Evolutionary conservation across 2,888 invertebrate species (phyloP), one percentile per base, ranked within the genome.

Genomic region (Caenorhabditis sp.): DNA sequence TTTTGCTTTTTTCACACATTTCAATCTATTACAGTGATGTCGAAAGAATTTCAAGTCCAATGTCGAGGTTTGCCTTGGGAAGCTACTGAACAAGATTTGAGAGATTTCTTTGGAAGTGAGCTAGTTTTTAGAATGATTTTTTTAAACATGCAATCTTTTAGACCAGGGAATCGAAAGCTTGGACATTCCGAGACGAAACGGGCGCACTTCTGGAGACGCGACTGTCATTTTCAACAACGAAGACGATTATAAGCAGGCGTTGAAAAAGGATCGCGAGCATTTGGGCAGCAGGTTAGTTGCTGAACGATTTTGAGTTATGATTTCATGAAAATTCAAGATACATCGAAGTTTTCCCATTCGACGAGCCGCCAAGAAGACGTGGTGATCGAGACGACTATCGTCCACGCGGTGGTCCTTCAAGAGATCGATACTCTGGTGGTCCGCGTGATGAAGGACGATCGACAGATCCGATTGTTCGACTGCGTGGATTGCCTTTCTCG

Each of bases 191-290:
- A 76, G 51, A 38, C 41, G 85, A 44, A 81, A 85, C 49, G 86
- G 86, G 24, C 79, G 81, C 12, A 82, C 87, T 12, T 24, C 38
- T 8, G 87, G 87, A 2, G 86, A 86, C 26, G 87, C 80, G 0
- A 70, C 70, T 24, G 81, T 87, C 38, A 49, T 66, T 12, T 87
- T 86, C 49, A 66, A 35, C 56, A 84, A 79, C 35, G 86, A 87
- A 58, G 47, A 64, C 0, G 85, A 72, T 28, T 86, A 80, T 49
- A 80, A 76, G 7, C 54, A 76, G 10, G 87, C 86, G 54, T 59
- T 87, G 56, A 84, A 85, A 38, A 87, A 86, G 38, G 82, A 87
- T 44, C 80, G 76, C 35, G 82, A 87, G 68, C 69, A 84, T 51
- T 61, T 87, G 66, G 86, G 86, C 66, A 41, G 38, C 31, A 64